Evolutionary conservation across 2,797 vertebrate species (phyloP).

Genomic region (Mustela erminea): DNA sequence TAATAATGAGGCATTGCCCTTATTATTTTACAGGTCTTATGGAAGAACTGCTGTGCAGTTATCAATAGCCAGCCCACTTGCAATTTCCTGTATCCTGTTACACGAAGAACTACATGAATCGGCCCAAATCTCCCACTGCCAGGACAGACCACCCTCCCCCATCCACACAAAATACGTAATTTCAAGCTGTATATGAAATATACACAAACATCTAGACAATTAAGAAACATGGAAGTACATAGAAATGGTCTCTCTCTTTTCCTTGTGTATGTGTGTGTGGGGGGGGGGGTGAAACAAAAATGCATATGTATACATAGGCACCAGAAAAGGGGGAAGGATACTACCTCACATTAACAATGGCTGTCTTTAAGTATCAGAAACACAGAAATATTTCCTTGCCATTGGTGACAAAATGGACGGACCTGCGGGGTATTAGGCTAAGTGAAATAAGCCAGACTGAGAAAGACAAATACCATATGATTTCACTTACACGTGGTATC

Average conservation of each 20-base stretch:
- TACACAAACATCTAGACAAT: background rate
- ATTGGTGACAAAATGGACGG: background rate
- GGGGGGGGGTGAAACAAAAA: background rate
- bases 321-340: background rate
- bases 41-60: background rate
- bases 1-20: background rate
- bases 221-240: background rate
- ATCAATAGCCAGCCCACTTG: background rate
- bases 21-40: background rate
- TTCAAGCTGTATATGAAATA: background rate
- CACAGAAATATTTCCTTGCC: background rate
- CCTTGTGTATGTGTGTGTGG: background rate
- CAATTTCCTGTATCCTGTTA: background rate
- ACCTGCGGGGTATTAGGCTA: background rate
- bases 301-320: background rate
- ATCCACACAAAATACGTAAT: background rate
- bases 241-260: background rate
- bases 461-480: background rate
- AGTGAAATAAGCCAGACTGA: background rate
- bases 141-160: background rate
- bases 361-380: background rate
- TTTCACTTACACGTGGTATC: background rate
- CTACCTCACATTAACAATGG: background rate
- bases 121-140: background rate
- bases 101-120: background rate